Conservation (phyloP, 2,113 vertebrate genomes). For the Sarotherodon lohbergeri region DNA sequence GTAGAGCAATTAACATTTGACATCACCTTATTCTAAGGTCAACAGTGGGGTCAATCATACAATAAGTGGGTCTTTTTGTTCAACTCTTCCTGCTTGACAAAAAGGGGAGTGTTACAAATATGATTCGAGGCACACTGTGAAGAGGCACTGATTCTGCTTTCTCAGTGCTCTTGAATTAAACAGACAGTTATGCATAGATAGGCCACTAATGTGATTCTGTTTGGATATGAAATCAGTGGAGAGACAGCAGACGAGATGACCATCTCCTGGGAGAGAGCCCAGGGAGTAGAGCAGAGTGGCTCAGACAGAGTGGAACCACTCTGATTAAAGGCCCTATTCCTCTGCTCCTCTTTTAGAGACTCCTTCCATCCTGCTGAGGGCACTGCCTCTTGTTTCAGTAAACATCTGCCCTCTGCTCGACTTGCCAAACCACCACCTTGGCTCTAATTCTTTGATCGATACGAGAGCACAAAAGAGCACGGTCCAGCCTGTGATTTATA, state of each 20-base stretch:
- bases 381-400: slow-evolving; percentile 19
- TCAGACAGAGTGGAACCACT: slow-evolving; percentile 52
- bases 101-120: background rate
- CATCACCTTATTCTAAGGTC: background rate
- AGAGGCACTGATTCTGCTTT: background rate
- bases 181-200: slow-evolving; percentile 15
- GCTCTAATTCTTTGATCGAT: background rate
- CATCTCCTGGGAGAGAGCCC: slow-evolving; percentile 34
- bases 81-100: background rate
- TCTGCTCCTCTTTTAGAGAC: slow-evolving; percentile 7
- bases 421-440: slow-evolving; percentile 7
- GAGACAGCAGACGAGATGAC: slow-evolving; percentile 41
- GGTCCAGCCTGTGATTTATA: background rate
- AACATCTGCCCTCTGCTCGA: slow-evolving; percentile 23
- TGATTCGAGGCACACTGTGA: background rate
- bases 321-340: slow-evolving; percentile 46
- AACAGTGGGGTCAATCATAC: background rate
- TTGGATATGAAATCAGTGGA: slow-evolving; percentile 43
- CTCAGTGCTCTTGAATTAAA: background rate
- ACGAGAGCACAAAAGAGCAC: background rate
- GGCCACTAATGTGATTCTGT: slow-evolving; percentile 39
- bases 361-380: slow-evolving; percentile 2
- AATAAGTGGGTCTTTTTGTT: background rate
- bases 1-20: background rate
- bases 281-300: slow-evolving; percentile 2